Conservation (phyloP, 2,113 vertebrate genomes). For the Dipodomys spectabilis region DNA sequence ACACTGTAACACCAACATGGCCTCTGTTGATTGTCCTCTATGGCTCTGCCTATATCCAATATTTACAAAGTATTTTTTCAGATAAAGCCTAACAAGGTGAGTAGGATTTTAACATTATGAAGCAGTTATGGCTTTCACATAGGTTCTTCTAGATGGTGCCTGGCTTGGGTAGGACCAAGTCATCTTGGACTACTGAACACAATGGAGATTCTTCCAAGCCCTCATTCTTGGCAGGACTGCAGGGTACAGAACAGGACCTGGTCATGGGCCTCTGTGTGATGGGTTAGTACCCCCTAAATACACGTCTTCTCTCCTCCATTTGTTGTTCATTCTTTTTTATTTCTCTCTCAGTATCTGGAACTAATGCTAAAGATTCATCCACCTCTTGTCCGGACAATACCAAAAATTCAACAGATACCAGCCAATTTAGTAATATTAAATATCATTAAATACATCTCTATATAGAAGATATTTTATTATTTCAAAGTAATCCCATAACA, state of each 20-base stretch:
- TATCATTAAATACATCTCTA: conserved; percentile 34
- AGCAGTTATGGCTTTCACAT: neutral
- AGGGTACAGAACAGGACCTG: neutral
- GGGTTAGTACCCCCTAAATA: neutral
- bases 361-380: neutral
- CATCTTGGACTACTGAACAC: neutral
- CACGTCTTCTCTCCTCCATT: neutral
- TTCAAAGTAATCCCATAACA: conserved; percentile 67
- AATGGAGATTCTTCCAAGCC: neutral
- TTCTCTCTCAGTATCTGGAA: neutral
- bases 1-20: neutral
- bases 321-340: neutral
- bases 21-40: neutral
- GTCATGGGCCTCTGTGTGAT: rapidly evolving
- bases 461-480: conserved; percentile 62
- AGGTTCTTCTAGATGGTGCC: neutral
- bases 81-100: neutral
- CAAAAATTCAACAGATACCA: neutral
- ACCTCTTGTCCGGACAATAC: neutral
- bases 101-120: neutral
- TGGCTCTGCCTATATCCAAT: neutral
- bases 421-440: too few species aligned
- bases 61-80: neutral
- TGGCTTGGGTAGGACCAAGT: neutral
- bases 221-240: neutral